Evolutionary conservation across 2,888 invertebrate species (phyloP), one percentile per base, ranked within the genome.

Genomic region (Parnassius orleans): DNA sequence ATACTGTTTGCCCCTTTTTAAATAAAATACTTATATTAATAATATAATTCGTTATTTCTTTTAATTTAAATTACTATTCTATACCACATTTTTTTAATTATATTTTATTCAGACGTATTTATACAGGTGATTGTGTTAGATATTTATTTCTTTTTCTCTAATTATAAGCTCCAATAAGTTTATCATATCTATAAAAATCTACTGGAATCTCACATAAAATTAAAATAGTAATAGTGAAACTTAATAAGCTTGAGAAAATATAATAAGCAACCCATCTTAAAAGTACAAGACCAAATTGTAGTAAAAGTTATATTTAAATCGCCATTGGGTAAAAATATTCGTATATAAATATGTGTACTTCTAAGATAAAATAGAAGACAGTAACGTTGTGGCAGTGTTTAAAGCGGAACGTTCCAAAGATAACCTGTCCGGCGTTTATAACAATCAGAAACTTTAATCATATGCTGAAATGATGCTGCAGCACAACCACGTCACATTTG

Each of bases 241-340:
- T 5, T 33, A 33, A 33, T 11, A 43, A 11, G 43, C 3, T 43
- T 11, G 3, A 33, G 11, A 48, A 48, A 14, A 48, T 9, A 14
- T 48, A 14, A 2, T 2, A 24, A 59, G 24, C 24, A 46, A 46
- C 46, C 44, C 33, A 33, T 7, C 33, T 7, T 33, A 33, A 33
- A 7, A 54, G 44, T 11, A 12, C 53, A 54, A 19, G 61, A 64
- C n/a, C 63, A 70, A 54, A 53, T 61, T 1, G 69, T 80, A 3
- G 77, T 81, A 5, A 80, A 80, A 15, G 81, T 77, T 3, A 73
- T 81, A 50, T 81, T 79, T 52, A 68, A 76, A 64, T 57, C 71
- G 10, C 19, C 43, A 14, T 56, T 69, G 11, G 75, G 74, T 9
- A 71, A 69, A 11, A 74, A 74, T 50, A 61, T 81, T 1, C 63